Evolutionary conservation across 2,888 invertebrate genomes (phyloP).

Genomic region (Ophioninae sp.): DNA sequence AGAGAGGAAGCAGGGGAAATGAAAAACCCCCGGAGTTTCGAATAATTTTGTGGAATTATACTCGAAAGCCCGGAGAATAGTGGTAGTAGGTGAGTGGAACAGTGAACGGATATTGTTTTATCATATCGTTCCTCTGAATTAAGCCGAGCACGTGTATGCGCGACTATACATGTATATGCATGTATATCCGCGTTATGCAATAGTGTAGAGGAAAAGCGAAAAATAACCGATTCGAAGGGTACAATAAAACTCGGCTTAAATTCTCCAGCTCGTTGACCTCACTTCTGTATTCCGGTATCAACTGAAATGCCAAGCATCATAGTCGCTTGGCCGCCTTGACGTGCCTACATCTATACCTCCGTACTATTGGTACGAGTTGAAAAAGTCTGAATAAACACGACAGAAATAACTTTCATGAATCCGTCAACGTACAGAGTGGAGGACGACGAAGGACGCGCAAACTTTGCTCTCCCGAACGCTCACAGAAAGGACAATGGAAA

Average conservation of each 20-base stretch:
- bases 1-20: constrained; percentile 5
- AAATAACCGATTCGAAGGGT: constrained; percentile 50
- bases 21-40: constrained; percentile 37
- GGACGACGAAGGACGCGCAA: constrained; percentile 15
- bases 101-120: constrained; percentile 23
- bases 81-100: constrained; percentile 49
- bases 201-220: neutral
- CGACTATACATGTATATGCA: neutral
- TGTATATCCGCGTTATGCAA: neutral
- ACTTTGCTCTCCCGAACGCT: constrained; percentile 6
- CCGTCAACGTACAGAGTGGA: constrained; percentile 12
- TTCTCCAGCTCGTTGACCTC: constrained; percentile 44
- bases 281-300: constrained; percentile 21
- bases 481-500: neutral
- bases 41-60: constrained; percentile 61
- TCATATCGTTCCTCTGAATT: constrained; percentile 15
- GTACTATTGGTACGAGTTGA: neutral
- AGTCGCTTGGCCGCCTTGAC: constrained; percentile 16
- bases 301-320: constrained; percentile 39
- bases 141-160: constrained; percentile 2
- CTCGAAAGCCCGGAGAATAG: constrained; percentile 1
- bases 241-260: constrained; percentile 62
- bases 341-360: constrained; percentile 8
- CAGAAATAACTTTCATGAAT: constrained; percentile 13
- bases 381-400: constrained; percentile 29